Percentiles rank a stretch among this genome's conserved stretches.
Conservation (phyloP, 2,113 vertebrate genomes). For the Rhea pennata region DNA sequence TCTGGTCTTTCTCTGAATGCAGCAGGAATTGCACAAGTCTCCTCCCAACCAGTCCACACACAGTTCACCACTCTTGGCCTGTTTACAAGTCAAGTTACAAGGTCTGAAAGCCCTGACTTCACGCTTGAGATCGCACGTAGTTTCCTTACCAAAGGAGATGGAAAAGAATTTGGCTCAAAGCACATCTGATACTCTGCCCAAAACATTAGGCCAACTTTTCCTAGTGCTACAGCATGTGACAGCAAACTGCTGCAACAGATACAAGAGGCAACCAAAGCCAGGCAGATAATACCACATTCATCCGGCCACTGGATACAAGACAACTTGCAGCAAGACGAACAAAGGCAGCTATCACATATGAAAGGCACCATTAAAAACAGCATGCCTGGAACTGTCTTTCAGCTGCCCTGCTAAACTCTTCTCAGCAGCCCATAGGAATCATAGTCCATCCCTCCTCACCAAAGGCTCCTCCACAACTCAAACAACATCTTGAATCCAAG, state of each 20-base stretch:
- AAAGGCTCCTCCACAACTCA: constrained; percentile 12
- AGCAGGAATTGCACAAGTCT: neutral
- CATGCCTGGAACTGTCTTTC: neutral
- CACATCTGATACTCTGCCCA: constrained; percentile 11
- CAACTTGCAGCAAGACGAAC: constrained; percentile 28
- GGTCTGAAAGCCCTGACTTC: neutral
- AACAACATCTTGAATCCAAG: neutral
- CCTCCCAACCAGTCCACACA: neutral
- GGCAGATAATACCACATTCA: constrained; percentile 49
- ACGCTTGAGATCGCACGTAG: neutral
- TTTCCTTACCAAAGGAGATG: neutral
- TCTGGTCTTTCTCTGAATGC: neutral
- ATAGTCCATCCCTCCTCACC: neutral
- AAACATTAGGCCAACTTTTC: constrained; percentile 27
- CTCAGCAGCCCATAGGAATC: neutral
- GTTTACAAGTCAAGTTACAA: neutral
- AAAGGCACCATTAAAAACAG: constrained; percentile 36
- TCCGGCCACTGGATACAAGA: neutral
- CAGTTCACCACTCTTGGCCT: neutral
- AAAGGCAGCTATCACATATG: constrained; percentile 39
- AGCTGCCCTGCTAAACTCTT: neutral
- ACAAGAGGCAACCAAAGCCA: constrained; percentile 40
- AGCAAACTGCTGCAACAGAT: neutral
- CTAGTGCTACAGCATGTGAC: constrained; percentile 56
- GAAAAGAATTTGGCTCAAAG: constrained; percentile 28